A percentile compares a stretch with the other conserved stretches of the same genome.
Conservation (phyloP, 64 coral and sea anemone genomes). For the Dendronephthya gigantea region DNA sequence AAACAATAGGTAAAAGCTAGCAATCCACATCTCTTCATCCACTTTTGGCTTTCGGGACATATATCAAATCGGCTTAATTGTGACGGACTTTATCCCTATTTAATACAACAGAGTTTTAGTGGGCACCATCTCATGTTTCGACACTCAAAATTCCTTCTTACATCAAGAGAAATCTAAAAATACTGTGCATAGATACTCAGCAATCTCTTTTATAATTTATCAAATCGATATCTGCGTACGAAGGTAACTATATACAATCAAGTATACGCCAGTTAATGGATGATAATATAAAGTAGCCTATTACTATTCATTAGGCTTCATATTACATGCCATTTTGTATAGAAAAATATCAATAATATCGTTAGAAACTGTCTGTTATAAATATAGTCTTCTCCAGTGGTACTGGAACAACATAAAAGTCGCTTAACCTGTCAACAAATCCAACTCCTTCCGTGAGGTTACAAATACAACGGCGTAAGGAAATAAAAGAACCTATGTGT, state of each 20-base stretch:
- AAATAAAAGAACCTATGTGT: not conserved
- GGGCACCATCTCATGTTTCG: not conserved
- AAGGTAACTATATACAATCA: not conserved
- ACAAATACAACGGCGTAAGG: not conserved
- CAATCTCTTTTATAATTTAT: not conserved
- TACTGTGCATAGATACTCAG: not conserved
- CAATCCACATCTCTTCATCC: too few species aligned
- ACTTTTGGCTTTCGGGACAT: not conserved
- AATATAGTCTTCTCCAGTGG: not conserved
- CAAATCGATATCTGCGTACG: not conserved
- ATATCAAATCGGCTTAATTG: not conserved
- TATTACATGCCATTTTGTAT: not conserved
- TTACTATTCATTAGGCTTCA: not conserved
- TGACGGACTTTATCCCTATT: not conserved
- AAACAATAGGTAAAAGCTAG: not conserved
- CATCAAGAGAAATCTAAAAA: not conserved
- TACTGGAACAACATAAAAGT: conserved; percentile 14
- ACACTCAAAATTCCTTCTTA: not conserved
- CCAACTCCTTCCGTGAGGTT: conserved; percentile 8
- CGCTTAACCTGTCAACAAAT: conserved; percentile 20
- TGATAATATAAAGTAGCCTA: not conserved
- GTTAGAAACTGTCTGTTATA: not conserved
- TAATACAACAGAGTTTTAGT: not conserved
- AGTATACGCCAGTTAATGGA: not conserved
- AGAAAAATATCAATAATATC: not conserved